phyloP scores from a whole-genome alignment of 2,888 invertebrate species.

The Catocala sponsa region DNA sequence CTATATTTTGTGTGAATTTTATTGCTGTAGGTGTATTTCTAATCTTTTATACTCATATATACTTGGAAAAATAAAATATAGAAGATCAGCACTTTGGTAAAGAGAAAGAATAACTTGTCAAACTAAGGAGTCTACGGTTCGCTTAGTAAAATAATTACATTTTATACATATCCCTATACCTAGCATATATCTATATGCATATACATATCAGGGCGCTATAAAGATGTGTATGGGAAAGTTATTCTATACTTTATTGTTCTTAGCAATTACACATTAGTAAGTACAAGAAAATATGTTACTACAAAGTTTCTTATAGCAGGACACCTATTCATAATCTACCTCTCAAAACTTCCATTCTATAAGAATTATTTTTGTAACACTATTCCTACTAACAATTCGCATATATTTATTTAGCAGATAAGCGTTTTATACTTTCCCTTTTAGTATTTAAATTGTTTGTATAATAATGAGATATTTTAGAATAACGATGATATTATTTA shows the following conservation, averaged over 20 bases:
- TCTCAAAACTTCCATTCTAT: conserved; percentile 51
- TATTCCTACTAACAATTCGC: neutral
- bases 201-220: too few relatives aligned
- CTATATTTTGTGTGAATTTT: conserved; percentile 35
- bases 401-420: conserved; percentile 31
- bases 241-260: too few relatives aligned
- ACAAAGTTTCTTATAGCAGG: conserved; percentile 13
- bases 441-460: conserved; percentile 41
- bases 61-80: neutral
- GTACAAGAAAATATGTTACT: conserved; percentile 10
- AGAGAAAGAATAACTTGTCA: too few relatives aligned
- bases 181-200: too few relatives aligned
- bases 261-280: too few relatives aligned
- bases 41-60: conserved; percentile 28
- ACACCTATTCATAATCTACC: conserved; percentile 45
- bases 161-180: too few relatives aligned
- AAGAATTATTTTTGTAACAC: conserved; percentile 32
- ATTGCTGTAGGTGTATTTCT: conserved; percentile 24
- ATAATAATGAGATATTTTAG: conserved; percentile 41
- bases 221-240: too few relatives aligned
- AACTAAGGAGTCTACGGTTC: too few relatives aligned
- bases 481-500: conserved; percentile 47
- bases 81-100: too few relatives aligned
- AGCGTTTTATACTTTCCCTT: conserved; percentile 29
- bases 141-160: too few relatives aligned